These are phyloP conservation scores for Hylaea fasciaria DNA, from an alignment of 2,888 invertebrate species.

Conservation along the genomic window DNA sequence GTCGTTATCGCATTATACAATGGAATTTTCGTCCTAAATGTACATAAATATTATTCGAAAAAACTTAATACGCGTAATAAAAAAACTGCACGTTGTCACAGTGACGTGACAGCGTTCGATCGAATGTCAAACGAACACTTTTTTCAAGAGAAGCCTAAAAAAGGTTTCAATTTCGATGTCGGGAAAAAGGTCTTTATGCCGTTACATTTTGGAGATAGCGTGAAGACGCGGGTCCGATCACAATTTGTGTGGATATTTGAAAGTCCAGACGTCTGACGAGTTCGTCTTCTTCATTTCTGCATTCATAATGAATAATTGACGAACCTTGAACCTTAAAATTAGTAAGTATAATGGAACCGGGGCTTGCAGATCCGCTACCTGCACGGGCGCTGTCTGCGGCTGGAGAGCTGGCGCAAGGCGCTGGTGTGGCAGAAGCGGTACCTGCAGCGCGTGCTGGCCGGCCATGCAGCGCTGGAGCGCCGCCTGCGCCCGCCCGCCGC, in stretches of 20 bases:
- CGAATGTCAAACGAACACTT: conserved; percentile 26
- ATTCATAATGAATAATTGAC: no score
- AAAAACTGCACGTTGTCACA: conserved; percentile 33
- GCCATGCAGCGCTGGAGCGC: conserved; percentile 83
- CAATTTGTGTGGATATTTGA: no score
- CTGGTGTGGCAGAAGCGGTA: conserved; percentile 96
- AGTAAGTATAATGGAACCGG: no score
- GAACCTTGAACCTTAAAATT: no score
- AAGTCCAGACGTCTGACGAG: no score
- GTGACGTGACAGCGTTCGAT: conserved; percentile 25
- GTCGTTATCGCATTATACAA: conserved; percentile 43
- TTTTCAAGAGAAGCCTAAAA: conserved; percentile 3
- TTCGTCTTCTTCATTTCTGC: no score
- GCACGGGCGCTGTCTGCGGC: conserved; percentile 87
- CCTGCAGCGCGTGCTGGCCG: conserved; percentile 87
- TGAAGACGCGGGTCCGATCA: no score
- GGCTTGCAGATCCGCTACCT: conserved; percentile 73
- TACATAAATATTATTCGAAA: conserved; percentile 20
- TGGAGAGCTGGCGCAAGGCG: conserved; percentile 94
- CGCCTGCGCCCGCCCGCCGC: conserved; percentile 51
- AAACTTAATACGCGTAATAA: conserved; percentile 38
- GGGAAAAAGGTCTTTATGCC: not conserved
- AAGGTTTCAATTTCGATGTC: not conserved
- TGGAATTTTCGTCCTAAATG: conserved; percentile 28
- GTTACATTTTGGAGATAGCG: not conserved